Evolutionary conservation across 2,888 invertebrate species (phyloP), one percentile per base, ranked within the genome.

Genomic region (Archips crataeganus): DNA sequence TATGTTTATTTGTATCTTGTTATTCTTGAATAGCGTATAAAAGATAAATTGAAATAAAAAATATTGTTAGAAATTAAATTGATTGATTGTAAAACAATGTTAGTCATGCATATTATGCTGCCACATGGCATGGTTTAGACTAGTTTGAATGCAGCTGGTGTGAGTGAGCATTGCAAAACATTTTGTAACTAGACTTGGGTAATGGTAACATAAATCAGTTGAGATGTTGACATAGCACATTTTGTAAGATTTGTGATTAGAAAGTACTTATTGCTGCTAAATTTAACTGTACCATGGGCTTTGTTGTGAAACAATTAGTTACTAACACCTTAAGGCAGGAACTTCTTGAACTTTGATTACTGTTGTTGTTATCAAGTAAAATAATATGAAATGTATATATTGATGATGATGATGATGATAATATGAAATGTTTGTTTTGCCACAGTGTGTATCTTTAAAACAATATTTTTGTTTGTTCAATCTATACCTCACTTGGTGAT

Each of bases 121-220:
- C 45, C 11, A 45, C n/a, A 23, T 23, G 23, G 42, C 45, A 45
- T 36, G 60, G 2, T 45, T n/a, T 34, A 34, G 65, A 13, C 45
- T 45, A 45, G 11, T 42, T 54, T 8, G n/a, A 13, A 66, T 67
- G 47, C 39, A 63, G 36, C 61, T 67, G 62, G 57, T 64, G 45
- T 6, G 32, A 64, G 64, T 6, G 32, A 64, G 64, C 32, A 60
- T 74, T 74, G 73, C 64, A 54, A 49, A 49, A 67, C 59, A 32
- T 64, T 57, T 70, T 65, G 73, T 69, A 74, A 74, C 32, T 59
- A 63, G 47, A 51, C 73, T 74, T 69, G 45, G 36, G 73, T 42
- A 73, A 73, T 69, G 51, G 49, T 57, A 57, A 45, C 10, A 47
- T 13, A 32, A 54, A 65, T 66, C 68, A 65, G 57, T 70, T 63